phyloP scores from a whole-genome alignment of 2,113 vertebrate species.

The Hepsetus odoe region DNA sequence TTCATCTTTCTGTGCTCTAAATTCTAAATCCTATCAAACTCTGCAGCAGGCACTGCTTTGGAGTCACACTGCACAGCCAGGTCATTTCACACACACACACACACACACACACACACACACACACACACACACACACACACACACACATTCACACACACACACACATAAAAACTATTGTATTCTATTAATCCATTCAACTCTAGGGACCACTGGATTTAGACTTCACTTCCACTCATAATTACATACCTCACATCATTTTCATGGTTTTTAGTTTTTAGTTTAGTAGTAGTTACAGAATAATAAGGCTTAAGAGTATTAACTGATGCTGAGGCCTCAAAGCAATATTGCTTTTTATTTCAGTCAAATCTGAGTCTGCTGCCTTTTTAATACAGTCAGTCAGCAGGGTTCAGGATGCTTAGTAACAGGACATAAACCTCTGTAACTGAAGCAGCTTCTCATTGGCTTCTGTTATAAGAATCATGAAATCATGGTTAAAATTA shows the following conservation, averaged over 20 bases:
- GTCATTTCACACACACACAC: slow-evolving; percentile 46
- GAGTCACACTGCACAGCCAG: slow-evolving; percentile 36
- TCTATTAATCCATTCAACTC: not conserved
- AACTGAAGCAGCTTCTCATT: too few relatives aligned
- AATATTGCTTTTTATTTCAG: too few relatives aligned
- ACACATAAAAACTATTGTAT: not conserved
- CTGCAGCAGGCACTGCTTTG: slow-evolving; percentile 58
- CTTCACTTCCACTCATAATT: not conserved
- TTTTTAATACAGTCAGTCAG: too few relatives aligned
- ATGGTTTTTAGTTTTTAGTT: not conserved
- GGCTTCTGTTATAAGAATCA: too few relatives aligned
- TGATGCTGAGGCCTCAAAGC: too few relatives aligned
- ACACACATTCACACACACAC: slow-evolving; percentile 11
- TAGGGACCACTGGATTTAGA: not conserved
- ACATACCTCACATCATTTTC: not conserved
- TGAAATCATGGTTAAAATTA: too few relatives aligned
- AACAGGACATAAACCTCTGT: too few relatives aligned
- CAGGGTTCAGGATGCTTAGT: too few relatives aligned
- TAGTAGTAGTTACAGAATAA: too few relatives aligned
- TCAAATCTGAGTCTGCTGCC: too few relatives aligned
- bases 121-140: slow-evolving; percentile 7
- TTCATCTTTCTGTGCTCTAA: slow-evolving; percentile 62
- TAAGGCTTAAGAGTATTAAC: too few relatives aligned
- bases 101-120: too few relatives aligned
- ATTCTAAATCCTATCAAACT: slow-evolving; percentile 67